These are phyloP conservation scores for Elephantulus edwardii DNA, from an alignment of 2,113 vertebrate genomes.

Conservation along the genomic window DNA sequence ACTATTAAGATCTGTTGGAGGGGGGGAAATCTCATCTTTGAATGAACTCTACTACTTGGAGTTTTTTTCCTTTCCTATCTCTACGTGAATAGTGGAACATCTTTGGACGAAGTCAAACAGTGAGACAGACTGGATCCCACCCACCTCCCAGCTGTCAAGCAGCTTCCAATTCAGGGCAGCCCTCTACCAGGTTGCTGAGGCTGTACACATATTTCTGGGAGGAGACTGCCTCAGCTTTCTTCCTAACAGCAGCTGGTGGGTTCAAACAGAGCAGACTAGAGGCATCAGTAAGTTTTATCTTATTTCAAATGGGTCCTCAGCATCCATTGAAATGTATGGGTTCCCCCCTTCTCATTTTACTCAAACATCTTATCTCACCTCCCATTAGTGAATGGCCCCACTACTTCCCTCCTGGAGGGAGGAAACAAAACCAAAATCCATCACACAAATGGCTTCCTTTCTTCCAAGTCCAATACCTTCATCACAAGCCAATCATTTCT, in stretches of 20 bases:
- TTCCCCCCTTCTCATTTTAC: background rate
- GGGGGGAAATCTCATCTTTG: background rate
- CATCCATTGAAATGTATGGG: background rate
- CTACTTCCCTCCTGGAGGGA: background rate
- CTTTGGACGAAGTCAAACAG: background rate
- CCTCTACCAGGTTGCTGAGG: too few species aligned
- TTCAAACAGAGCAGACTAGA: too few species aligned
- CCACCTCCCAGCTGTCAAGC: too few species aligned
- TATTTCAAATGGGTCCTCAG: background rate
- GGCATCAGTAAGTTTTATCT: background rate
- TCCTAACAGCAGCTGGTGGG: too few species aligned
- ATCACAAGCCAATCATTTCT: background rate
- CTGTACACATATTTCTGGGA: too few species aligned
- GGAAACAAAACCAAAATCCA: background rate
- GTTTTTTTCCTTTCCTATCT: background rate
- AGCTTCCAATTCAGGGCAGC: too few species aligned
- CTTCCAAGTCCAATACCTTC: background rate
- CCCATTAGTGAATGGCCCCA: background rate
- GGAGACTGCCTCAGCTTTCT: too few species aligned
- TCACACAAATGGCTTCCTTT: background rate
- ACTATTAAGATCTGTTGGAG: background rate
- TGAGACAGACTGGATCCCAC: too few species aligned
- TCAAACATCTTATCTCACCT: background rate
- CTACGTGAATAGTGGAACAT: background rate
- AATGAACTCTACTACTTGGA: background rate